Evolutionary conservation across 2,797 vertebrate species (phyloP), one percentile per base, ranked within the genome.

Genomic region (Menidia menidia): DNA sequence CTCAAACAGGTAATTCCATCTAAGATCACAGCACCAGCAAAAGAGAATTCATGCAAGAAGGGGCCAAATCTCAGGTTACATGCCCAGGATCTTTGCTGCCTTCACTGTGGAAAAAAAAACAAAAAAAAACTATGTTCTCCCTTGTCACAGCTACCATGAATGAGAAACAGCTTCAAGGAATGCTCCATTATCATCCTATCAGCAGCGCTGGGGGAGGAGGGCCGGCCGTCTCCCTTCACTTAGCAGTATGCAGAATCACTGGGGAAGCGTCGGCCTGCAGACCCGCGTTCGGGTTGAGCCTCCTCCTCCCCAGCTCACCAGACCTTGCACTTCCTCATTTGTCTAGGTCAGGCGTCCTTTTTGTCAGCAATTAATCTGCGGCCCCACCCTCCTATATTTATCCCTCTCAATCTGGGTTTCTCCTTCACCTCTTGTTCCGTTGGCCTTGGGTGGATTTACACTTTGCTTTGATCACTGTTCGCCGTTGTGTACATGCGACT

Each of bases 361-460:
- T 90, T 90, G 90, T 92, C 90, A 89, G 91, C 89, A 89, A 92
- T 92, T 91, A 91, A 92, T 93, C 88, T 90, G 83, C 81, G 72
- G 83, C 83, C 33, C 75, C 81, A 35, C 85, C 88, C 86, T 80
- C 83, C 78, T 84, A 83, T 89, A 88, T 92, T 87, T 89, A 89
- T 88, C 88, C 84, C 82, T 84, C 82, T 89, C 70, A 59, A 80
- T 84, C 69, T 73, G 62, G 39, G 80, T 78, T 87, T 90, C 88
- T 89, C 89, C 90, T 92, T 93, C 91, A 93, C 88, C 89, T 89
- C 85, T 77, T 72, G 75, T 75, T 82, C 85, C 52, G 64, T 70
- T 71, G 59, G 87, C 87, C 89, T 89, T 89, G 83, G 74, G 56
- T 80, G 71, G 84, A 91, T 91, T 88, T 86, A 88, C 84, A 84